Conservation (phyloP, 2,888 invertebrate species). For the Athrips mouffetella region DNA sequence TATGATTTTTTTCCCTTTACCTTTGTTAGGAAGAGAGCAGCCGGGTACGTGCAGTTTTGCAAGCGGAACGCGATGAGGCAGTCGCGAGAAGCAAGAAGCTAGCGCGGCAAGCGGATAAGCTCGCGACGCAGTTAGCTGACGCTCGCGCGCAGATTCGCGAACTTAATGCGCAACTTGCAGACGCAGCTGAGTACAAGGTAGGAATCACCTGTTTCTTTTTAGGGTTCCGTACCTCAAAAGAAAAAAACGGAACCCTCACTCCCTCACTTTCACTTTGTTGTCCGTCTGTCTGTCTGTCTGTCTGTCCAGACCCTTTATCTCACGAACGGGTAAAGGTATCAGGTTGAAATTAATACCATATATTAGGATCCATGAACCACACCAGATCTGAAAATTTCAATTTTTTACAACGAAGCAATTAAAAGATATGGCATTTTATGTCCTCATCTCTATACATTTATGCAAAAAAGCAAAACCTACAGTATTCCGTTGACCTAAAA, state of each 20-base stretch:
- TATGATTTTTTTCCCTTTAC: background rate
- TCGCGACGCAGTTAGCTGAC: constrained; percentile 88
- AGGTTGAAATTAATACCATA: too few relatives aligned
- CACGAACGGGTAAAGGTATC: too few relatives aligned
- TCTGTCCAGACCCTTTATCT: too few relatives aligned
- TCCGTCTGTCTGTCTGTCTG: too few relatives aligned
- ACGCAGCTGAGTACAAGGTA: constrained; percentile 92
- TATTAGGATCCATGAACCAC: too few relatives aligned
- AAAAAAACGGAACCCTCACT: background rate
- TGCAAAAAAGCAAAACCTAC: too few relatives aligned
- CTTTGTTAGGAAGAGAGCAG: constrained; percentile 61
- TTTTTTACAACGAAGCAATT: too few relatives aligned
- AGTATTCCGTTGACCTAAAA: too few relatives aligned
- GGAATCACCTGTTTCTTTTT: background rate
- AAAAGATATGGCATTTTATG: too few relatives aligned
- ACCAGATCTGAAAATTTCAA: too few relatives aligned
- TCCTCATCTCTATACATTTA: too few relatives aligned
- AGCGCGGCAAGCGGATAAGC: constrained; percentile 89
- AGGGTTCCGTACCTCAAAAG: background rate
- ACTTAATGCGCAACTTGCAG: constrained; percentile 89
- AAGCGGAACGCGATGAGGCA: constrained; percentile 84
- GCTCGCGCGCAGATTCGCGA: constrained; percentile 89
- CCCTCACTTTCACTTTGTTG: too few relatives aligned
- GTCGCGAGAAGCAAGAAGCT: constrained; percentile 85
- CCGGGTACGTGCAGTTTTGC: constrained; percentile 68